Evolutionary conservation across 1,140 invertebrate genomes (phyloP).

Genomic region (Diorhabda elongata): DNA sequence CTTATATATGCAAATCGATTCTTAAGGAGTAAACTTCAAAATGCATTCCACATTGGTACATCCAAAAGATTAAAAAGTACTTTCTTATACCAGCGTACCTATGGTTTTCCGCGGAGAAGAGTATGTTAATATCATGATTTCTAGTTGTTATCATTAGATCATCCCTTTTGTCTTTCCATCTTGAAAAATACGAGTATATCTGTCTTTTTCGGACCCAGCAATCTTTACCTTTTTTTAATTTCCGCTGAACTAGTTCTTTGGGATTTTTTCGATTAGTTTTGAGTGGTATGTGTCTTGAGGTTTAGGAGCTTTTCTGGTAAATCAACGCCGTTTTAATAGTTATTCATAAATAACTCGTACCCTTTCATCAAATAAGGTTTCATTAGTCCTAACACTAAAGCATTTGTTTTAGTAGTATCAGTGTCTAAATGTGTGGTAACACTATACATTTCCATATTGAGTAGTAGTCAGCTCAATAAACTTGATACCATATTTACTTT

Average conservation of each 20-base stretch:
- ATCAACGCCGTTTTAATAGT: constrained; percentile 44
- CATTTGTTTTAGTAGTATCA: constrained; percentile 5
- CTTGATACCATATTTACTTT: background rate
- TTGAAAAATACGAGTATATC: background rate
- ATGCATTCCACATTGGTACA: too few species aligned
- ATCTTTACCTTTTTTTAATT: constrained; percentile 29
- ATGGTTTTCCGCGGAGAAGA: too few species aligned
- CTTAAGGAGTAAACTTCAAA: too few species aligned
- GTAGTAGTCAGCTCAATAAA: constrained; percentile 7
- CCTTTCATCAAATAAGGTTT: constrained; percentile 36
- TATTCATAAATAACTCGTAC: constrained; percentile 44
- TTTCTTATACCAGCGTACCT: too few species aligned
- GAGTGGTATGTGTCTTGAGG: constrained; percentile 38
- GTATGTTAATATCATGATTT: background rate
- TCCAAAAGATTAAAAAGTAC: too few species aligned
- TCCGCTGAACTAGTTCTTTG: constrained; percentile 34
- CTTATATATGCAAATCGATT: too few species aligned
- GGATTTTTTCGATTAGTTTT: constrained; percentile 34
- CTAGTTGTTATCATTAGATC: background rate
- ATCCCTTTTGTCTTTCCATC: background rate
- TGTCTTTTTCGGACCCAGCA: background rate
- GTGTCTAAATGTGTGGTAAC: background rate
- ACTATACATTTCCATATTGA: constrained; percentile 7
- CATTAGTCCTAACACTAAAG: constrained; percentile 12
- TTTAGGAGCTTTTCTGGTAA: constrained; percentile 40